Conservation (phyloP, 2,113 vertebrate species). For the Brachypodius melanocephalos region DNA sequence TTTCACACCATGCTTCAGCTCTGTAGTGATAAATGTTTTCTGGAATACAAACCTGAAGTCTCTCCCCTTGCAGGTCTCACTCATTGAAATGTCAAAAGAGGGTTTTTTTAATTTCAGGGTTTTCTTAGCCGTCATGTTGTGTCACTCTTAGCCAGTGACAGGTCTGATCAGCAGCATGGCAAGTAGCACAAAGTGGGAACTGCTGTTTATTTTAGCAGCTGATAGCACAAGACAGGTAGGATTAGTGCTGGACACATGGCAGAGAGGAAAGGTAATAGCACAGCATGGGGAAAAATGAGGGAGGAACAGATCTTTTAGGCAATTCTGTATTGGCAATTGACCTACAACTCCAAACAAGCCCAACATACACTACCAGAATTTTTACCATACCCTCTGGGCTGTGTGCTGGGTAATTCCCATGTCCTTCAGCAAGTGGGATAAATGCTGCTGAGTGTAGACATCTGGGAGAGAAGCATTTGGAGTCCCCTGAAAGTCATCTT, state of each 20-base stretch:
- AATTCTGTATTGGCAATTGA: background rate
- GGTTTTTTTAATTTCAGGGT: background rate
- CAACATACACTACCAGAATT: background rate
- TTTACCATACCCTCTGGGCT: background rate
- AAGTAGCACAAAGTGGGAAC: background rate
- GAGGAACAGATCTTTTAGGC: background rate
- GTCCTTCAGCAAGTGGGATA: background rate
- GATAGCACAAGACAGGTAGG: background rate
- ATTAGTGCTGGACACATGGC: background rate
- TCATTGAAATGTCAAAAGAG: conserved; percentile 19
- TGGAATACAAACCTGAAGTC: conserved; percentile 7
- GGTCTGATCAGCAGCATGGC: background rate
- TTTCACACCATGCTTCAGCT: background rate
- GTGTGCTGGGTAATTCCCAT: background rate
- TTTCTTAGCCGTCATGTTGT: background rate
- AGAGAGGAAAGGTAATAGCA: background rate
- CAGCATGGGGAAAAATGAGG: background rate
- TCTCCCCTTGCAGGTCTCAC: background rate
- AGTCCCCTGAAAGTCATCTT: background rate
- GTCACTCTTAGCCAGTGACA: background rate
- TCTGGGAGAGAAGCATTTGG: background rate
- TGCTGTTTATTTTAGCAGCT: background rate
- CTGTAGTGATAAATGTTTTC: conserved; percentile 40
- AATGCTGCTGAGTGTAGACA: background rate
- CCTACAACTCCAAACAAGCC: background rate